Evolutionary conservation across 2,888 invertebrate species (phyloP).

Genomic region (Hypomecis punctinalis): DNA sequence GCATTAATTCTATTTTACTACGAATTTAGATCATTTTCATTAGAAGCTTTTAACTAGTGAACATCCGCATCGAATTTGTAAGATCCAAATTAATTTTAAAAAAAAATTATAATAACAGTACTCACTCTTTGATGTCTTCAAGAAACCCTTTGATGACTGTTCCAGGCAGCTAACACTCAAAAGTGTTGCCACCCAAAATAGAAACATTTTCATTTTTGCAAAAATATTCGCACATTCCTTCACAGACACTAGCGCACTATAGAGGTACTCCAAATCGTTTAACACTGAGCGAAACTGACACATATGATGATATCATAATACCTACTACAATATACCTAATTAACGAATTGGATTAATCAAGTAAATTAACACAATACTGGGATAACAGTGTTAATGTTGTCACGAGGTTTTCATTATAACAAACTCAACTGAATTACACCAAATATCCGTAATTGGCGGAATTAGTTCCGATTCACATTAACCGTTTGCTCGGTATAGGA

Average conservation of each 20-base stretch:
- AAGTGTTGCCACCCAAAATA: constrained; percentile 43
- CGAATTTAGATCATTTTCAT: too few relatives aligned
- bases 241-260: constrained; percentile 60
- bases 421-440: constrained; percentile 15
- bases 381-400: constrained; percentile 58
- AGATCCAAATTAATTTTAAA: not conserved
- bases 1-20: too few relatives aligned
- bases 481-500: not conserved
- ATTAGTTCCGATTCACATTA: constrained; percentile 8
- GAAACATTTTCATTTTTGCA: constrained; percentile 44
- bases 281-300: constrained; percentile 53
- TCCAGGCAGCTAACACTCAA: constrained; percentile 12
- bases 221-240: constrained; percentile 24
- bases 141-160: too few relatives aligned
- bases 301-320: constrained; percentile 66
- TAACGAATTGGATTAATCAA: constrained; percentile 70
- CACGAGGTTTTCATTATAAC: constrained; percentile 68
- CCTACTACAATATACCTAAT: constrained; percentile 54
- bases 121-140: too few relatives aligned
- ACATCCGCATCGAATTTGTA: too few relatives aligned
- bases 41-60: too few relatives aligned
- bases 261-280: constrained; percentile 59
- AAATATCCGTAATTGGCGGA: not conserved
- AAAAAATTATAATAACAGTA: not conserved
- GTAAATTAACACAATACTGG: constrained; percentile 54